A percentile compares a stretch with the other conserved stretches of the same genome.
Conservation (phyloP, 2,113 vertebrate species). For the Mustela lutreola region DNA sequence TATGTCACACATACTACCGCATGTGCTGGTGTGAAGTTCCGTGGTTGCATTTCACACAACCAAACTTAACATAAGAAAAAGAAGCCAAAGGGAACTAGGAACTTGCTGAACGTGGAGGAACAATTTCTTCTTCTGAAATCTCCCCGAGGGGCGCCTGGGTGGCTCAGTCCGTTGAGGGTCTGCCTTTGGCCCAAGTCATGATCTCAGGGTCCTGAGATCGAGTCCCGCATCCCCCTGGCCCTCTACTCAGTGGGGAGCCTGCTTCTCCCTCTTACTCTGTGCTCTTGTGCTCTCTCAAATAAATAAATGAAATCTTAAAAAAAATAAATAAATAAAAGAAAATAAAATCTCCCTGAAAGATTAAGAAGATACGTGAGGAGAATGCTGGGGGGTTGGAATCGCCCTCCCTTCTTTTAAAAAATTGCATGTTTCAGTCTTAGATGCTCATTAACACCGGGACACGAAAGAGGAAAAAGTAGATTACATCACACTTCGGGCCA, state of each 20-base stretch:
- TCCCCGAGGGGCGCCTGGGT: background rate
- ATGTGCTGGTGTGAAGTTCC: background rate
- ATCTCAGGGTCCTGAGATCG: background rate
- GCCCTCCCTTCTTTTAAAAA: background rate
- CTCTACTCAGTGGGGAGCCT: background rate
- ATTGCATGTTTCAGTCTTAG: background rate
- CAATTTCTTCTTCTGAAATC: constrained; percentile 10
- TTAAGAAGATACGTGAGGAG: background rate
- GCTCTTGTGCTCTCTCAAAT: background rate
- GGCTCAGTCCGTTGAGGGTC: background rate
- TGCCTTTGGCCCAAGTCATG: background rate
- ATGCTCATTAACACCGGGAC: background rate
- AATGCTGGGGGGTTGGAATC: background rate
- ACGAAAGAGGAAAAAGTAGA: background rate
- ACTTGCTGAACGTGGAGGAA: background rate
- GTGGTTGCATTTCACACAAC: background rate
- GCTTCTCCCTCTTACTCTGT: background rate
- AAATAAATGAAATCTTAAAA: background rate
- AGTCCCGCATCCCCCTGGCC: background rate
- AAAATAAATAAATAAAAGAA: too few species aligned
- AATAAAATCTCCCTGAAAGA: background rate
- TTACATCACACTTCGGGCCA: background rate
- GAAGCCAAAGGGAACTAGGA: constrained; percentile 36
- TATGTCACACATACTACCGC: background rate
- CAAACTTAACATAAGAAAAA: constrained; percentile 15